Conservation (phyloP, 2,888 invertebrate genomes). For the Crepidodera aurea region DNA sequence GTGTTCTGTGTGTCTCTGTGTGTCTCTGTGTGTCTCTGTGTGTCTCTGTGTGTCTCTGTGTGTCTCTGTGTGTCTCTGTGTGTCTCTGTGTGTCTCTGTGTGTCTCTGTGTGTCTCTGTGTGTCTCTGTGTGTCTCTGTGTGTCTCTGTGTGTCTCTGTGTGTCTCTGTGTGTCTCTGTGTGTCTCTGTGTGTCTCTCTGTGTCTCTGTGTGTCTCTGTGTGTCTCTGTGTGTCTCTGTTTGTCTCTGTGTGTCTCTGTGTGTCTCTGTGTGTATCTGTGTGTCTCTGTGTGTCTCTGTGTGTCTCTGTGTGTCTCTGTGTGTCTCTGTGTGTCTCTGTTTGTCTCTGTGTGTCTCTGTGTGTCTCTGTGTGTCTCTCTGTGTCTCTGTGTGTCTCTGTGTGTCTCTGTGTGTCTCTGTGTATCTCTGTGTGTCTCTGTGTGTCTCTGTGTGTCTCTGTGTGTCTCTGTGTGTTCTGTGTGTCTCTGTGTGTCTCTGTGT, state of each 20-base stretch:
- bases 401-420: background rate
- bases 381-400: background rate
- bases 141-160: background rate
- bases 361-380: background rate
- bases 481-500: background rate
- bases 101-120: background rate
- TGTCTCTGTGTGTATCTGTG: too few relatives aligned
- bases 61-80: background rate
- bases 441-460: background rate
- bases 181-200: background rate
- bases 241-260: too few relatives aligned
- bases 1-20: too few relatives aligned
- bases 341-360: too few relatives aligned
- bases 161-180: background rate
- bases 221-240: too few relatives aligned
- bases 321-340: background rate
- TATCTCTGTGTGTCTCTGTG: too few relatives aligned
- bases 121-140: background rate
- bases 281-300: background rate
- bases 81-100: background rate
- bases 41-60: background rate
- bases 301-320: background rate
- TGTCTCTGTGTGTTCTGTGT: too few relatives aligned
- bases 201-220: background rate
- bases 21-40: background rate